Evolutionary conservation across 2,113 vertebrate species (phyloP), one percentile per base, ranked within the genome.

Genomic region (Cyanoliseus patagonus): DNA sequence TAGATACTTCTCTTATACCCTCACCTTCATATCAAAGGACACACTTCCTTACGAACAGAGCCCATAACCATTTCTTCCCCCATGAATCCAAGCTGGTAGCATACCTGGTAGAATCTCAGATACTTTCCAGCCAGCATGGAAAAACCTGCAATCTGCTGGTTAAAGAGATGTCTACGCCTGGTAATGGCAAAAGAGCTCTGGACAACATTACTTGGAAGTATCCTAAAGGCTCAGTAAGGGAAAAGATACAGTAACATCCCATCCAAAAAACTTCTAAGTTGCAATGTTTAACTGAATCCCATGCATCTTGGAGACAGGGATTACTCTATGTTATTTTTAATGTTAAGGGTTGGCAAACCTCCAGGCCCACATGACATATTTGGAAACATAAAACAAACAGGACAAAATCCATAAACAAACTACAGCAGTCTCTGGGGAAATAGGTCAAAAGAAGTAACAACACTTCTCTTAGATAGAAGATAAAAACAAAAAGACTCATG

Each of bases 321-420:
- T 88, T 81, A 86, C 64, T 70, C 39, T 52, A 31, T 69, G 69
- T 86, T 96, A 84, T 94, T 95, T 94, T 91, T 63, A 66, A 90
- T 81, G 66, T 24, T 94, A 75, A 68, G 80, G 11, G 25, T 9
- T 96, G 94, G 95, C 90, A 95, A 86, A 69, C 49, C 28, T 96
- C 77, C 92, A 96, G 86, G 78, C 61, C 88, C 83, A 82, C 86
- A 81, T 37, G 88, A 86, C 69, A 76, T 82, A 61, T 86, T 81
- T 94, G 80, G 86, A 94, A 96, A 92, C 73, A 78, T n/a, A 90
- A 96, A 96, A 95, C 74, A 97, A 96, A 96, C 94, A 88, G 47
- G 52, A 93, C 64, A 91, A 93, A 96, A 62, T 41, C 55, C 46
- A 88, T 86, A 95, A 95, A 94, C 85, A 97, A 97, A 95, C 90